Evolutionary conservation across 2,888 invertebrate genomes (phyloP), one percentile per base, ranked within the genome.

Genomic region (Ophion obscuratus): DNA sequence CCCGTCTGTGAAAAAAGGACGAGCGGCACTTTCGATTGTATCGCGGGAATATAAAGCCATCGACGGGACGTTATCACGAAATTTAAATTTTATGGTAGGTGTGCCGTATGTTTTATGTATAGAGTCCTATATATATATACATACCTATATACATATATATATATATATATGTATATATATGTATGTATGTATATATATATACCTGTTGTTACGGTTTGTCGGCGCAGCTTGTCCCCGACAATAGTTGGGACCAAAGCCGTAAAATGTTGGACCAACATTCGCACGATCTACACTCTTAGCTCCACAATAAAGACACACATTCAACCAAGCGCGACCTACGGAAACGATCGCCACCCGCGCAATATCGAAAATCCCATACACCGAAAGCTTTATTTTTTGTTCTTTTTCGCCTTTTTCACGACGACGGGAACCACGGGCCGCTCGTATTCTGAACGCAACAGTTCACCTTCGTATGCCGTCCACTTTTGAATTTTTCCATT

Each of bases 31-130:
- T 70, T 67, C 59, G 67, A 73, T 53, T 74, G 73, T 31, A 74
- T 68, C 67, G 67, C 47, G 7, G 44, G 61, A 59, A 66, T 57
- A 77, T 53, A 27, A 40, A 77, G 67, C 67, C 44, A 59, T 73
- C 74, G 59, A 67, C 62, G 40, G 53, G 53, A 76, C 59, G 70
- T 77, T 84, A 84, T 76, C 81, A 53, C 73, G n/a, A 81, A 71
- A 81, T 77, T 61, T 66, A 67, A 81, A 74, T 62, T 77, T 81
- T 67, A 77, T 74, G 24, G 53, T 40, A 17, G 14, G 61, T 62
- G 47, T 53, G 14, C 53, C 53, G 17, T 53, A 53, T 53, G 53
- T 53, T 14, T 53, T 53, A 53, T 53, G 53, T 53, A 53, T 17
- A 5, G 53, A 11, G 53, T 76, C 10, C 31, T 67, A 53, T 76